Percentiles rank a stretch among this genome's conserved stretches.
Conservation (phyloP, 2,797 vertebrate genomes). For the Tragelaphus eurycerus region DNA sequence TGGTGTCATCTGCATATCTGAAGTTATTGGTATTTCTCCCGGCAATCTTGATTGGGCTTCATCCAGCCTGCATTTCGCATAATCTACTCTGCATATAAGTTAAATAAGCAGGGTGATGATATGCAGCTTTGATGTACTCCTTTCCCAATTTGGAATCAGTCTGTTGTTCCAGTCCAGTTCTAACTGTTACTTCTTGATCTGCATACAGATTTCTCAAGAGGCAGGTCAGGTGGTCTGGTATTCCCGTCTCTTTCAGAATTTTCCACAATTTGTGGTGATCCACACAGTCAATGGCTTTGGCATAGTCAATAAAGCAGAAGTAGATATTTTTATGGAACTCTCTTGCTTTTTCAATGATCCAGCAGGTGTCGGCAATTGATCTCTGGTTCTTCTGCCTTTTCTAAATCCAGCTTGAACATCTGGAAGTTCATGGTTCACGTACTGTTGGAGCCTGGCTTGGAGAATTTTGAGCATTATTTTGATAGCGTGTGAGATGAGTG, state of each 20-base stretch:
- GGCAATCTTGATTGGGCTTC: neutral
- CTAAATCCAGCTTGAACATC: neutral
- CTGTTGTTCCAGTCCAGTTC: neutral
- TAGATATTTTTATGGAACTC: neutral
- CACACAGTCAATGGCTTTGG: neutral
- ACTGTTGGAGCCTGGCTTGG: neutral
- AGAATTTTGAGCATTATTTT: neutral
- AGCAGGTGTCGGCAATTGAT: neutral
- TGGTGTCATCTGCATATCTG: neutral
- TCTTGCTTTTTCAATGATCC: neutral
- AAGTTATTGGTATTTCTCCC: neutral
- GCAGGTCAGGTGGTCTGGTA: neutral
- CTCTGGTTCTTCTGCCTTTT: neutral
- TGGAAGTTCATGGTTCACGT: accelerated
- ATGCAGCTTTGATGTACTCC: neutral
- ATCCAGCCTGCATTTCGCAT: neutral
- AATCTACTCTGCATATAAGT: neutral
- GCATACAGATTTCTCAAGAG: neutral
- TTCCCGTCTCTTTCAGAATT: neutral
- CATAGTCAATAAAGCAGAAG: neutral
- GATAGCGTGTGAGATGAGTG: neutral
- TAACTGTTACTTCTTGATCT: neutral
- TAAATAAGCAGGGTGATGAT: neutral
- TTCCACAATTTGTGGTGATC: neutral
- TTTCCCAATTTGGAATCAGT: neutral